Conservation (phyloP, 2,888 invertebrate species). For the Phortica okadai region DNA sequence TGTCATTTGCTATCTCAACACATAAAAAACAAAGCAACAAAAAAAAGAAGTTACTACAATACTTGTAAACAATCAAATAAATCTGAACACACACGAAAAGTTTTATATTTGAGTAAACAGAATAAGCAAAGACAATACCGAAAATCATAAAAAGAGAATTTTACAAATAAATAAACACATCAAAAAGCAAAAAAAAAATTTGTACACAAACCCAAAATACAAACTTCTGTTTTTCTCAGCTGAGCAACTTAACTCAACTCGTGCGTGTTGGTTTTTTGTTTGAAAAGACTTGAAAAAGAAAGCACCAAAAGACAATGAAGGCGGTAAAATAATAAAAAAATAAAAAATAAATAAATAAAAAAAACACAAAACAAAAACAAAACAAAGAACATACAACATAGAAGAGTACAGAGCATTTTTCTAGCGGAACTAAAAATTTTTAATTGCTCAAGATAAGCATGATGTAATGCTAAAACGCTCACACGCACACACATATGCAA, state of each 20-base stretch:
- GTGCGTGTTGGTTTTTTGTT: neutral
- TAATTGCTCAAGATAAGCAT: slow-evolving; percentile 73
- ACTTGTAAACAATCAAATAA: too few relatives aligned
- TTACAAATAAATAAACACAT: slow-evolving; percentile 64
- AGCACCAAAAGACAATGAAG: too few relatives aligned
- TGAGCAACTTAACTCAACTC: neutral
- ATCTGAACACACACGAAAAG: too few relatives aligned
- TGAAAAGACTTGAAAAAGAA: neutral
- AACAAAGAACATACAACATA: neutral
- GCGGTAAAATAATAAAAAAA: neutral
- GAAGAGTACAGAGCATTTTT: neutral
- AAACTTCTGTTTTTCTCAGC: neutral
- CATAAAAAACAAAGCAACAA: neutral
- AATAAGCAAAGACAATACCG: neutral
- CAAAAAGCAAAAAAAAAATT: slow-evolving; percentile 60
- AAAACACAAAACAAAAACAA: neutral
- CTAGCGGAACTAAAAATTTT: slow-evolving; percentile 52
- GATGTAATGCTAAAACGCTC: slow-evolving; percentile 49
- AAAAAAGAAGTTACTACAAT: too few relatives aligned
- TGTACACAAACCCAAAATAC: slow-evolving; percentile 18
- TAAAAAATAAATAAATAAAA: neutral
- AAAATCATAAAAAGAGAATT: slow-evolving; percentile 47
- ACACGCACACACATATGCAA: slow-evolving; percentile 45
- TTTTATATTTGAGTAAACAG: neutral
- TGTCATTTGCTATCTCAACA: too few relatives aligned